Evolutionary conservation across 2,113 vertebrate genomes (phyloP), one percentile per base, ranked within the genome.

Genomic region (Myrmophylax atrothorax): DNA sequence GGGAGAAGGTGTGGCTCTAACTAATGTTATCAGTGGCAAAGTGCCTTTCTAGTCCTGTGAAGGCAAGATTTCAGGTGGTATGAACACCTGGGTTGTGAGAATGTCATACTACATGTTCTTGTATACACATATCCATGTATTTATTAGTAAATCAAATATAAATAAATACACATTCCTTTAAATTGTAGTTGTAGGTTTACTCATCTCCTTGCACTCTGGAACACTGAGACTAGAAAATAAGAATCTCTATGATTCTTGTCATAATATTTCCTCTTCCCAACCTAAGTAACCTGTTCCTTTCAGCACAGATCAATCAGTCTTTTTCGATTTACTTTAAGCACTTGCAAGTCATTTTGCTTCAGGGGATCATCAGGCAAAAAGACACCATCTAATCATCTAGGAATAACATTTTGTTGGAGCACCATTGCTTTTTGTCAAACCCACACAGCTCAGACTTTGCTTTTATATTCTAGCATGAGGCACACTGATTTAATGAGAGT

Each of bases 61-160:
- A 94, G 38, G 14, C 25, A 73, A 67, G 66, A 58, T 55, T 89
- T 79, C 72, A 86, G 20, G 11, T 62, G 33, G 13, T 50, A 12
- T 77, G 52, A 64, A 80, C 90, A 63, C 29, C 49, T 37, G n/a
- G 0, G 3, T 10, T 92, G 52, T 4, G 3, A 62, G 62, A 22
- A 19, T 42, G 24, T 49, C 0, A 0, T 68, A 16, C 10, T 40
- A 1, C 0, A 0, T 29, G 20, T 60, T 89, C 23, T 5, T 50
- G 12, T 50, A 28, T 10, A 29, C 10, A 25, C 1, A 5, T 35
- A 49, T 14, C 28, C 10, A 16, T 5, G 3, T 14, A 9, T 9
- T 69, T 16, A 7, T 7, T 73, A 73, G 17, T 40, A 74, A 93
- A 59, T 37, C 15, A 67, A 91, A 73, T 8, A 3, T 9, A 82